A percentile compares a stretch with the other conserved stretches of the same genome.
Evolutionary conservation across 2,797 vertebrate species (phyloP).

Genomic region (Monodelphis domestica): DNA sequence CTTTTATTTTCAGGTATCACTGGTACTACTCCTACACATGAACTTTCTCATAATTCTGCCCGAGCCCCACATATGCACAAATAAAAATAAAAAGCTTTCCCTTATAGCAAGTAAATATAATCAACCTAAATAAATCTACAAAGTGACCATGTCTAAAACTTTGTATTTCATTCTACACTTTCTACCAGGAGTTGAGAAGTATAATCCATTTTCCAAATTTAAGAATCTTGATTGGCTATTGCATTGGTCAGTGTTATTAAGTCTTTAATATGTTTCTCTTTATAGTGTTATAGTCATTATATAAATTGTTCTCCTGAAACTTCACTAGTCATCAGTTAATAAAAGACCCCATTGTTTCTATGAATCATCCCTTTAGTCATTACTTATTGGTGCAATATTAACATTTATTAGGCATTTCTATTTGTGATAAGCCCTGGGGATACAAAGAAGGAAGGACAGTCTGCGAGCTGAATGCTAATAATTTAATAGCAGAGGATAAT

Average conservation of each 20-base stretch:
- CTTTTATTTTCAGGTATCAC: neutral
- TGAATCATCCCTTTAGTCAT: neutral
- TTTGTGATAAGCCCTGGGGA: too few species aligned
- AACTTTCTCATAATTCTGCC: neutral
- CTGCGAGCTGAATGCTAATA: too few species aligned
- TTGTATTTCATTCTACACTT: neutral
- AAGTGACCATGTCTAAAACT: too few species aligned
- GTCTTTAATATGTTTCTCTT: neutral
- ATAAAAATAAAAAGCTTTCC: neutral
- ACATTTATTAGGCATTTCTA: too few species aligned
- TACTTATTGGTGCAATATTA: neutral
- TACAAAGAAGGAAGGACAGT: too few species aligned
- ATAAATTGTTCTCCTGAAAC: neutral
- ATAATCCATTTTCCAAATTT: too few species aligned
- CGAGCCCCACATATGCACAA: neutral
- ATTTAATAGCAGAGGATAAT: too few species aligned
- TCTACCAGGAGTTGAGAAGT: too few species aligned
- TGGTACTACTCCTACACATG: neutral
- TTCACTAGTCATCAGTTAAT: neutral
- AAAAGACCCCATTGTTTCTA: neutral
- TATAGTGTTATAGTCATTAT: neutral
- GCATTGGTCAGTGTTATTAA: too few species aligned
- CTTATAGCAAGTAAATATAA: neutral
- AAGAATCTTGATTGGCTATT: too few species aligned
- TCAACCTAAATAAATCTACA: neutral